Base-by-base conservation (phyloP, 2,888 invertebrate species). In the Chydorus sphaericus region DNA sequence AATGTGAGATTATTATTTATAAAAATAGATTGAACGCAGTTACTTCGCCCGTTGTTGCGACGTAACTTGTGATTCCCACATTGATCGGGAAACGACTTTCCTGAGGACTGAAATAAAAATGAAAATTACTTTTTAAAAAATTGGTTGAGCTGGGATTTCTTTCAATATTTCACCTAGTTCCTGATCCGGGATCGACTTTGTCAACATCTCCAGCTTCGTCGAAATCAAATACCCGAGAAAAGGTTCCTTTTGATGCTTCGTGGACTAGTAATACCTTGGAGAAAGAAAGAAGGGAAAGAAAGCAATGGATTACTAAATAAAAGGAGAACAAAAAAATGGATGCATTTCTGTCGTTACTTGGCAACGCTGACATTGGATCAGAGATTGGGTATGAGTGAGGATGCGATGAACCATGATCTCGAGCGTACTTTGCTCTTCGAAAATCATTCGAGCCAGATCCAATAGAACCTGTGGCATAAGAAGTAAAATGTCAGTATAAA, bases 341-440 rank as follows among this genome's bases (percentile, higher is more conserved):
- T n/a, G n/a, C n/a, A n/a, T n/a, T n/a, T n/a, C n/a, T n/a, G n/a
- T n/a, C n/a, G n/a, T 16, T 44, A 89, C 88, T 80, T 94, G 93
- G 63, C 92, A 93, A 66, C 93, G 78, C 71, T 92, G 89, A 74
- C 93, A 93, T 71, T 91, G 85, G 63, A 94, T 88, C 62, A 94
- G 77, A 64, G 90, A 90, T 72, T 92, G 90, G 63, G 91, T 92
- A 71, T 93, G 93, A 57, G 90, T 83, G 67, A 94, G 75, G 73
- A 94, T 93, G 72, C 92, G 80, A 65, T 88, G 80, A 59, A 94
- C 90, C 78, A 93, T 87, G 71, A 89, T 90, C 68, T 93, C 93
- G 65, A 94, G 87, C 65, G 92, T 93, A 71, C 88, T 90, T 72
- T 94, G 93, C 72, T 94, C 93, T 69, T 92, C 91, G 69, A 93